phyloP scores from a whole-genome alignment of 2,888 invertebrate genomes.

The Chloroclystis v-ata region DNA sequence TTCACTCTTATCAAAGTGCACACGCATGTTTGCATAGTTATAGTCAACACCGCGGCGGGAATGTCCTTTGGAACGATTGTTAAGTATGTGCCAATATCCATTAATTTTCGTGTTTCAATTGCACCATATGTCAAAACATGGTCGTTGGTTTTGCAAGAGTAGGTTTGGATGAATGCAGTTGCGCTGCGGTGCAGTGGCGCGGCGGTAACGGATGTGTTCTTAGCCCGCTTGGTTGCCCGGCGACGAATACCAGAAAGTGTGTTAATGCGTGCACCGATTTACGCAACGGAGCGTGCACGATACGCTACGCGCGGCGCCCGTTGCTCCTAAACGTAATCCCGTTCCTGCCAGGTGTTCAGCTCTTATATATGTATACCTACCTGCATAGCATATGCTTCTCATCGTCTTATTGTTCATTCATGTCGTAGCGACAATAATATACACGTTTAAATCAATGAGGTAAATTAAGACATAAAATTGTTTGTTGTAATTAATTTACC shows the following conservation, averaged over 20 bases:
- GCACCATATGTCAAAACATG: conserved; percentile 25
- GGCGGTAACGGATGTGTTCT: conserved; percentile 62
- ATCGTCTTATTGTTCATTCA: too few relatives aligned
- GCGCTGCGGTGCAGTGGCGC: conserved; percentile 23
- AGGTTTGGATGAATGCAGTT: conserved; percentile 18
- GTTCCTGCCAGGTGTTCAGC: too few relatives aligned
- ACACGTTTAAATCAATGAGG: too few relatives aligned
- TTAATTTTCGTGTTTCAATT: conserved; percentile 23
- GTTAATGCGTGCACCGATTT: conserved; percentile 59
- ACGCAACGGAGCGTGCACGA: conserved; percentile 60
- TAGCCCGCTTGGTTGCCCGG: conserved; percentile 49
- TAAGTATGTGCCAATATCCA: conserved; percentile 17
- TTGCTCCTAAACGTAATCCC: conserved; percentile 52
- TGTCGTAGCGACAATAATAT: too few relatives aligned
- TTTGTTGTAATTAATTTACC: too few relatives aligned
- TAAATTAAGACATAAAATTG: too few relatives aligned
- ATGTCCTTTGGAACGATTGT: conserved; percentile 12
- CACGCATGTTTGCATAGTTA: conserved; percentile 35
- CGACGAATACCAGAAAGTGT: conserved; percentile 60
- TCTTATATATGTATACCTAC: background rate
- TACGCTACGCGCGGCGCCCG: conserved; percentile 43
- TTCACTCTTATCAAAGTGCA: conserved; percentile 70
- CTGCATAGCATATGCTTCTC: too few relatives aligned
- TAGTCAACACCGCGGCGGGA: conserved; percentile 3
- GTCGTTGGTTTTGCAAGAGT: conserved; percentile 25